Evolutionary conservation across 2,113 vertebrate genomes (phyloP), one percentile per base, ranked within the genome.

Genomic region (Nansenia antarctica): DNA sequence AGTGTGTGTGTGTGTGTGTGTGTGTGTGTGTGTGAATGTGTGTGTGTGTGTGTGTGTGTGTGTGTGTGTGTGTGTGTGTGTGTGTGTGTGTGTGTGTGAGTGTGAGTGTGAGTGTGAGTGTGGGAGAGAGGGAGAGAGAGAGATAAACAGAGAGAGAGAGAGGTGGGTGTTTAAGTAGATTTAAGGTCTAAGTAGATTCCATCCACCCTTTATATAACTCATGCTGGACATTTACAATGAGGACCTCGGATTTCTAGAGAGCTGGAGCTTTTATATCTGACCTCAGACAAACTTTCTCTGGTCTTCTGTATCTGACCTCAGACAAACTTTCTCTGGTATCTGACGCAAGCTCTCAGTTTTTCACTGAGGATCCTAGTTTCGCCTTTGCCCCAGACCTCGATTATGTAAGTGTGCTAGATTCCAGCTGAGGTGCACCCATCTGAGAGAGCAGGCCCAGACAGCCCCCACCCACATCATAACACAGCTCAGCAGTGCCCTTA

Each of bases 401-500:
- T 53, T 45, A 32, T 24, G 18, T 14, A 62, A 65, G 30, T 35
- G 58, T 63, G 12, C 30, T 60, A 12, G 47, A 72, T 29, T 75
- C 47, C 37, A 42, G 65, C 70, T 76, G 4, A 12, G 54, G 30
- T 37, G 53, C 67, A 60, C 55, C 34, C 54, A 45, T 74, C 34
- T 72, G 12, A 72, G 82, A 79, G 58, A 74, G 29, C 29, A 53
- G 31, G 53, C 37, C 75, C 35, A 66, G 39, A 31, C 18, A n/a
- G 31, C 5, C 31, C 18, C 57, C 57, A n/a, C 29, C n/a, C 15
- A n/a, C 27, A 42, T 6, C 30, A 12, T 5, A 8, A 18, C 74
- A 47, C 70, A 69, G 69, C 81, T 65, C 69, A 82, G 67, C 76
- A 65, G 64, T 66, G 74, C 85, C 79, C 39, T 45, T 57, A 60